phyloP scores from a whole-genome alignment of 2,797 vertebrate genomes.

The Anabas testudineus region DNA sequence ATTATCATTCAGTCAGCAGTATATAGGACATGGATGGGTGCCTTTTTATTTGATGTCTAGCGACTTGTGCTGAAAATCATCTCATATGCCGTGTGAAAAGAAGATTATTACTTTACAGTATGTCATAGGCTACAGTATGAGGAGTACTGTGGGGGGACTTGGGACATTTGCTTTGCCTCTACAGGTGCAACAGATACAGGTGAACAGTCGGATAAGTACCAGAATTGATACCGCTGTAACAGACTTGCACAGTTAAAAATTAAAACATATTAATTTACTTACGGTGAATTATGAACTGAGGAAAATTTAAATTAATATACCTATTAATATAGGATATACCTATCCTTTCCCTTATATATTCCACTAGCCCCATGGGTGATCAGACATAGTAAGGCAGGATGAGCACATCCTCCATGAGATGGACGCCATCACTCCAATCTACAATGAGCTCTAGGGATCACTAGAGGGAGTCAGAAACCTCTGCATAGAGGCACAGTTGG shows the following conservation, averaged over 20 bases:
- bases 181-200: slow-evolving; percentile 57
- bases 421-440: slow-evolving; percentile 69
- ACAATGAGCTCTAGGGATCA: slow-evolving; percentile 82
- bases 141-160: slow-evolving; percentile 29
- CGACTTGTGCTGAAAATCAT: slow-evolving; percentile 73
- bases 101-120: slow-evolving; percentile 70
- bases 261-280: slow-evolving; percentile 12
- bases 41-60: slow-evolving; percentile 76
- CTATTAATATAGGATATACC: too few relatives aligned
- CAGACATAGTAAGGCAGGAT: slow-evolving; percentile 51
- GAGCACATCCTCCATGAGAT: slow-evolving; percentile 63
- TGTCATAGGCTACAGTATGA: slow-evolving; percentile 48
- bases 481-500: slow-evolving; percentile 73
- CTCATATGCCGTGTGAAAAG: slow-evolving; percentile 55
- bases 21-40: slow-evolving; percentile 76
- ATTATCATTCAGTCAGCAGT: slow-evolving; percentile 82
- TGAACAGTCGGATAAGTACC: slow-evolving; percentile 27
- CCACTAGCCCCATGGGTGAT: slow-evolving; percentile 41
- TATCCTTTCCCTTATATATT: slow-evolving; percentile 23
- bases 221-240: slow-evolving; percentile 24
- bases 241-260: slow-evolving; percentile 10
- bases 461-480: slow-evolving; percentile 86
- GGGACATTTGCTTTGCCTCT: slow-evolving; percentile 35
- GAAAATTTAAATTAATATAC: slow-evolving; percentile 26
- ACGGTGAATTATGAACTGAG: slow-evolving; percentile 18